Percentiles rank a stretch among this genome's conserved stretches.
phyloP scores from a whole-genome alignment of 2,113 vertebrate genomes.

The Bungarus multicinctus region DNA sequence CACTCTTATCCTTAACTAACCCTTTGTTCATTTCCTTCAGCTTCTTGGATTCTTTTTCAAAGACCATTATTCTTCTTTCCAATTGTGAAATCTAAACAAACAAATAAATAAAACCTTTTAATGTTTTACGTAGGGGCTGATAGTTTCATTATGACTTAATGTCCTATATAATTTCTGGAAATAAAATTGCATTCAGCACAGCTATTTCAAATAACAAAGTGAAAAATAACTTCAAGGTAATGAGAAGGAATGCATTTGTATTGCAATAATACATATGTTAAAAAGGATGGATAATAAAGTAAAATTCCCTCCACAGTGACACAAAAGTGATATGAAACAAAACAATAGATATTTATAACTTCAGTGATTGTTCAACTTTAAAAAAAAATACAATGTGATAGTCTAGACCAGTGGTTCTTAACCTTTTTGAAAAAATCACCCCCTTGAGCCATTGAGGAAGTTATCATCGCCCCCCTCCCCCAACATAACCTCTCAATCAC shows the following conservation, averaged over 20 bases:
- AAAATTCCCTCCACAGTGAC: constrained; percentile 63
- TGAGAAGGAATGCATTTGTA: constrained; percentile 58
- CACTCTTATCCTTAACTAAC: constrained; percentile 68
- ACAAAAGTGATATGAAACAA: constrained; percentile 51
- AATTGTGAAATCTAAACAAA: constrained; percentile 76
- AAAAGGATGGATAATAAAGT: constrained; percentile 68
- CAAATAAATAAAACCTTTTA: constrained; percentile 41
- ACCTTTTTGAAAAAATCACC: too few relatives aligned
- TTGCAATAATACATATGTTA: constrained; percentile 68
- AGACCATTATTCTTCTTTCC: constrained; percentile 74
- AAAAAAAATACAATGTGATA: neutral
- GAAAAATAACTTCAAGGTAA: constrained; percentile 57
- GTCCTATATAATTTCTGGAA: constrained; percentile 45
- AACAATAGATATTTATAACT: neutral
- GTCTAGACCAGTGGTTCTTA: too few relatives aligned
- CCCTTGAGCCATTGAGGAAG: too few relatives aligned
- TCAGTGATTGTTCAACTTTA: neutral
- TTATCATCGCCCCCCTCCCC: too few relatives aligned
- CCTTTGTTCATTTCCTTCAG: constrained; percentile 76
- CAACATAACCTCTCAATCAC: too few relatives aligned
- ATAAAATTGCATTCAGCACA: constrained; percentile 53
- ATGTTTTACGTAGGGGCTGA: constrained; percentile 21
- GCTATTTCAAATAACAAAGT: constrained; percentile 51
- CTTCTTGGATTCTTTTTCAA: constrained; percentile 75
- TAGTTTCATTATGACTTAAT: constrained; percentile 17